Conservation (phyloP, 2,797 vertebrate species). For the Pseudochirops cupreus region DNA sequence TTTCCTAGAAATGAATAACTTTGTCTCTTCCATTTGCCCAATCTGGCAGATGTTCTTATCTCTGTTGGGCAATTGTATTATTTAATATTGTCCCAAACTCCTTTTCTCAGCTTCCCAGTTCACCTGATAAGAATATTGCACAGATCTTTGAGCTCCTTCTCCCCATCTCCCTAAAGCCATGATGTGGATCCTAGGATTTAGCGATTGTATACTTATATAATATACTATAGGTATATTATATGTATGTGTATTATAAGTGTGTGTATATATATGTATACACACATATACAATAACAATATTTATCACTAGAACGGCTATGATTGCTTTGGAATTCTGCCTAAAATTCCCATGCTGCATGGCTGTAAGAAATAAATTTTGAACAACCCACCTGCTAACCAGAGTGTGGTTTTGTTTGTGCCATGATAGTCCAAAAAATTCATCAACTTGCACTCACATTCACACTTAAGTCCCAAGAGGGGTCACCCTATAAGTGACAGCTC, state of each 20-base stretch:
- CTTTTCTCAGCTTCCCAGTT: background rate
- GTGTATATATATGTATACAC: too few relatives aligned
- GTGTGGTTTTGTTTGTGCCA: background rate
- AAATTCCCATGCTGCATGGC: background rate
- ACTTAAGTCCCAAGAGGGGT: background rate
- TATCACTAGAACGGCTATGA: background rate
- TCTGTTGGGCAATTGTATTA: background rate
- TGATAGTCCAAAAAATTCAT: background rate
- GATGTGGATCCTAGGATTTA: background rate
- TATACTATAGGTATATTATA: background rate
- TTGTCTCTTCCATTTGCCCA: background rate
- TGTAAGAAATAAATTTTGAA: background rate
- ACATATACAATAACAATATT: background rate
- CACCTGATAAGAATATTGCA: background rate
- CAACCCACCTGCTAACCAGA: background rate
- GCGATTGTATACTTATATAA: background rate
- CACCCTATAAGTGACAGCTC: background rate
- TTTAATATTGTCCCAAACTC: background rate
- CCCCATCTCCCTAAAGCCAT: background rate
- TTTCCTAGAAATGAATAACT: background rate
- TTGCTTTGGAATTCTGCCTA: background rate
- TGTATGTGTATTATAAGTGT: background rate
- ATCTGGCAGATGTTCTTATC: background rate
- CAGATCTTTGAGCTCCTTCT: background rate
- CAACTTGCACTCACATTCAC: background rate